These are phyloP conservation scores for Heteromyza rotundicornis DNA, from an alignment of 2,888 invertebrate genomes.

Conservation along the genomic window DNA sequence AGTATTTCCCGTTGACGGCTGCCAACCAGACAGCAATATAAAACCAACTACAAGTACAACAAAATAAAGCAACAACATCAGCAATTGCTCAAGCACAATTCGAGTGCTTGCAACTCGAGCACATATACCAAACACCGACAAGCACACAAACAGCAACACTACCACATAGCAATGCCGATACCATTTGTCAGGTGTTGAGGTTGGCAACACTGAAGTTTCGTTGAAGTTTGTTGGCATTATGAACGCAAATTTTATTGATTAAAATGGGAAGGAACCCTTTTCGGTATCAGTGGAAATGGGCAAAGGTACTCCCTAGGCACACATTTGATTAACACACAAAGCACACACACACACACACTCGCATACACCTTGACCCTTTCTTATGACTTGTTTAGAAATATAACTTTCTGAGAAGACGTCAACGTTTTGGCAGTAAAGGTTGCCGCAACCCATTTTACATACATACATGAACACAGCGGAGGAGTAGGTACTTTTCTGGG, in stretches of 20 bases:
- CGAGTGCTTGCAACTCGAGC: background rate
- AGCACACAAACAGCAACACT: too few relatives aligned
- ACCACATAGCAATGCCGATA: too few relatives aligned
- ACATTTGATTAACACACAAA: background rate
- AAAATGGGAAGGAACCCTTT: background rate
- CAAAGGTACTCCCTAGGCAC: background rate
- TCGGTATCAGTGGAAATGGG: background rate
- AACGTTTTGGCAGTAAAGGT: background rate
- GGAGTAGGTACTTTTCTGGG: too few relatives aligned
- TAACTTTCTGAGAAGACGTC: background rate
- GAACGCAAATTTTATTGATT: background rate
- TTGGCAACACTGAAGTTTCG: background rate
- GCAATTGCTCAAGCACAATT: background rate
- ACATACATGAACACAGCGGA: too few relatives aligned
- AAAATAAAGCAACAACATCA: background rate
- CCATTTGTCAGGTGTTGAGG: background rate
- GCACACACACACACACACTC: too few relatives aligned
- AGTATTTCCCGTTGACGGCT: background rate
- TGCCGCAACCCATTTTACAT: too few relatives aligned
- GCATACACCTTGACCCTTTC: background rate
- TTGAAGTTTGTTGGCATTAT: background rate
- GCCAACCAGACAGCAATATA: background rate
- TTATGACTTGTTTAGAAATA: too few relatives aligned
- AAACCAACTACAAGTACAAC: background rate
- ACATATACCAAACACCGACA: background rate